Base-by-base conservation (phyloP, 2,797 vertebrate genomes). In the Cyprinella venusta region DNA sequence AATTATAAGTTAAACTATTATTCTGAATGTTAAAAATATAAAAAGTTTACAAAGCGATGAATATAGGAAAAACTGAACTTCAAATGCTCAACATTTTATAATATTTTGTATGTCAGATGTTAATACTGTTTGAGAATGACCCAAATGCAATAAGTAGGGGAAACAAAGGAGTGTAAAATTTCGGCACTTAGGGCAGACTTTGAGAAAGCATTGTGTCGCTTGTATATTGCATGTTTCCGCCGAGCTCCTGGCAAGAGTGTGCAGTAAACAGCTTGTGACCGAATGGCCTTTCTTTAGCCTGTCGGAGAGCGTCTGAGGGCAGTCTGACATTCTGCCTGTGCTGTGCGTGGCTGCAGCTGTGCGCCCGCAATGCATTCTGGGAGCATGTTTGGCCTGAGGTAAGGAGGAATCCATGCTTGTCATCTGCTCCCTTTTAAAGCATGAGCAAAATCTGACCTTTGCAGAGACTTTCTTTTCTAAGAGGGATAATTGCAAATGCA, bases 231-330 rank as follows among this genome's bases (percentile, higher is more conserved):
- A 86, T 88, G 88, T 90, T 90, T 85, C 87, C 59, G 87, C 71
- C 71, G 86, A 91, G 86, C 88, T 88, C 85, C 87, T 93, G 93
- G 94, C 92, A 82, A 71, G 82, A 79, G 88, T 81, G 81, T 88
- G 90, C 88, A 80, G 87, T 87, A 89, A 93, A 94, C 94, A 94
- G 94, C 93, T 93, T 94, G 93, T 91, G 93, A 93, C 91, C 90
- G 63, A 82, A 84, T 90, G 92, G 94, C 94, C 93, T 94, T 95
- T 95, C 77, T 79, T 88, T 90, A 90, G 85, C 86, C 88, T 85
- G 88, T 92, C 89, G 86, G 68, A 10, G 90, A 89, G 88, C 69
- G 84, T 87, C 90, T 88, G 85, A 91, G 90, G 91, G 90, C 89
- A 92, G 86, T 84, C 86, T 93, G 93, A 95, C 94, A 93, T 94